Base-by-base conservation (phyloP, 2,888 invertebrate species). In the Coenonympha arcania region DNA sequence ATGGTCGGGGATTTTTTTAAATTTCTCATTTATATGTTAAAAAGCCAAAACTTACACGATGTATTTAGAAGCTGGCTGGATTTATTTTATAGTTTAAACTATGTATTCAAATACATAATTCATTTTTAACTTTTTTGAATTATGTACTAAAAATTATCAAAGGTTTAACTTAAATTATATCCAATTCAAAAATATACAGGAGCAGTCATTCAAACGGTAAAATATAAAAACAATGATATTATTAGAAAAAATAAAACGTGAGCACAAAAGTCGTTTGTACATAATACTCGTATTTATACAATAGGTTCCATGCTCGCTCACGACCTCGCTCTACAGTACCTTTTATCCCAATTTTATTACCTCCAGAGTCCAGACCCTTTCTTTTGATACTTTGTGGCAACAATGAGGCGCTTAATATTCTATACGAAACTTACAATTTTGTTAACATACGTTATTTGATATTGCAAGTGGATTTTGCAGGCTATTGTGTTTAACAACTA, bases 321-420 rank as follows among this genome's bases (percentile, higher is more conserved):
- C 18, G 33, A 34, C 44, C 33, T 22, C n/a, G n/a, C 33, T 33
- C 24, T 39, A n/a, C n/a, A n/a, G n/a, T 13, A 39, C 22, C 34
- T 16, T 16, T 44, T 44, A 24, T 44, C 22, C 44, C 44, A 34
- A 34, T 34, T 33, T 44, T 44, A 44, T 44, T 44, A 15, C 33
- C 18, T 3, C 8, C 24, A 22, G 44, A 44, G 11, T 3, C 8
- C 24, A 22, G 44, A 44, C 44, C 44, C 18, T 43, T 42, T 42
- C 36, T 36, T 39, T 28, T 41, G 41, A 28, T 30, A 15, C 13
- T 39, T 22, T 24, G 41, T 28, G 28, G 26, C 28, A 41, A 41
- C 20, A 26, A 26, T 41, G 30, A 41, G n/a, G 11, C 4, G 13
- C 42, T 43, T 13, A 18, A 41, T 28, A 42, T 42, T 43, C 30